Percentiles rank a stretch among this genome's conserved stretches.
These are phyloP conservation scores for Aleiodes leptofemur DNA, from an alignment of 2,888 invertebrate genomes.

Conservation along the genomic window DNA sequence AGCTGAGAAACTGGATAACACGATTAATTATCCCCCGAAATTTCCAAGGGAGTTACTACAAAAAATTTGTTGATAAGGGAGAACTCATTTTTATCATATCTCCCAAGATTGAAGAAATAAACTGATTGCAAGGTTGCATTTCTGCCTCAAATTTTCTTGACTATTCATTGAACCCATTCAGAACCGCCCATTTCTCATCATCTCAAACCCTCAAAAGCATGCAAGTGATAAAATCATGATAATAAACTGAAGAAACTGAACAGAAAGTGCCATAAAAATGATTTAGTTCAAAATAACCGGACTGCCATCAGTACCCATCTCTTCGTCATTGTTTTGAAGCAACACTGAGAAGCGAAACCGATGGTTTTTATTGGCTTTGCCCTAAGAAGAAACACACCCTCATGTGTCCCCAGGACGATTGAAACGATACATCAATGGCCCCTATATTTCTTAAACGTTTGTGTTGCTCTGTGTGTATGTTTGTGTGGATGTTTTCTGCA, in stretches of 20 bases:
- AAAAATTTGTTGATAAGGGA: too few relatives aligned
- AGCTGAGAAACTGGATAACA: too few relatives aligned
- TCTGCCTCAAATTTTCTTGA: neutral
- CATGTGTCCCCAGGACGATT: slow-evolving; percentile 58
- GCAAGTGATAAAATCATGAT: neutral
- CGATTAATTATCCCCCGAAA: too few relatives aligned
- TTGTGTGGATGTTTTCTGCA: slow-evolving; percentile 10
- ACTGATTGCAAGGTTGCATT: too few relatives aligned
- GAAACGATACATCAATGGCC: slow-evolving; percentile 62
- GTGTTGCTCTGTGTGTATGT: slow-evolving; percentile 5
- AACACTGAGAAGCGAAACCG: slow-evolving; percentile 48
- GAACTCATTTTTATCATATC: too few relatives aligned
- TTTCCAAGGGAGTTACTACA: too few relatives aligned
- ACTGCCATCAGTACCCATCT: neutral
- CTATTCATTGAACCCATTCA: neutral
- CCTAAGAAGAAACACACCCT: slow-evolving; percentile 39
- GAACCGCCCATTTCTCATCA: too few relatives aligned
- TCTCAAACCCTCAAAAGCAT: neutral
- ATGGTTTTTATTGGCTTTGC: slow-evolving; percentile 58
- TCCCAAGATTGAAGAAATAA: too few relatives aligned
- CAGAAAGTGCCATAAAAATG: slow-evolving; percentile 20
- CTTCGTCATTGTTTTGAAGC: slow-evolving; percentile 28
- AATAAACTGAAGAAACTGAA: neutral
- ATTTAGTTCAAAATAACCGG: neutral
- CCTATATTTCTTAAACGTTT: neutral